Evolutionary conservation across 2,888 invertebrate genomes (phyloP).

Genomic region (Thalpophila matura): DNA sequence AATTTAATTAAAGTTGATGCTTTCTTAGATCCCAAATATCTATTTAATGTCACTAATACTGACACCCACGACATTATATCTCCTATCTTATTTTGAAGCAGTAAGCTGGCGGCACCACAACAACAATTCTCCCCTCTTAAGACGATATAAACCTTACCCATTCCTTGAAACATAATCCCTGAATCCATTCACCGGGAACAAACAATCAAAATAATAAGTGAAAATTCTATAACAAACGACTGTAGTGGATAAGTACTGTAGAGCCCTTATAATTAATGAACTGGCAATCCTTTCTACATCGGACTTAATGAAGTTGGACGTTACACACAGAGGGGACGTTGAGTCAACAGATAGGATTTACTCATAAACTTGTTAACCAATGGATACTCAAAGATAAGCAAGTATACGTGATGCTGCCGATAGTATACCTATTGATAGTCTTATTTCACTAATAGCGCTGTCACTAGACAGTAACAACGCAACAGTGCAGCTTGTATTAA

Average conservation of each 20-base stretch:
- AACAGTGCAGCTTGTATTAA: too few relatives aligned
- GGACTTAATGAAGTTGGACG: constrained; percentile 79
- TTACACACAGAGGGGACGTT: constrained; percentile 61
- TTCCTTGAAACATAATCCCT: constrained; percentile 32
- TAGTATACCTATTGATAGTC: too few relatives aligned
- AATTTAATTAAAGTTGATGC: too few relatives aligned
- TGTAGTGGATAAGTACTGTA: constrained; percentile 75
- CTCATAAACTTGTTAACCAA: too few relatives aligned
- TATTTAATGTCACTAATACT: too few relatives aligned
- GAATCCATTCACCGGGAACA: constrained; percentile 36
- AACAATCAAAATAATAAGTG: constrained; percentile 64
- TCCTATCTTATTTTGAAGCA: too few relatives aligned
- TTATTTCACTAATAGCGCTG: too few relatives aligned
- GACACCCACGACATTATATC: too few relatives aligned
- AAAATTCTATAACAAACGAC: constrained; percentile 73
- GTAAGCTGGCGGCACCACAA: not conserved
- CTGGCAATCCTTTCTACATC: constrained; percentile 83
- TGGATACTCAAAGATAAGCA: too few relatives aligned
- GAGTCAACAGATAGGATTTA: constrained; percentile 10
- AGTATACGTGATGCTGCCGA: too few relatives aligned
- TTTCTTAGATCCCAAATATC: too few relatives aligned
- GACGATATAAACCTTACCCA: not conserved
- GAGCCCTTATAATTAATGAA: constrained; percentile 87
- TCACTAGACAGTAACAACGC: too few relatives aligned
- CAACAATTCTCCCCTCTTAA: constrained; percentile 7